Conservation (phyloP, 2,888 invertebrate species). For the Molorchus minor region DNA sequence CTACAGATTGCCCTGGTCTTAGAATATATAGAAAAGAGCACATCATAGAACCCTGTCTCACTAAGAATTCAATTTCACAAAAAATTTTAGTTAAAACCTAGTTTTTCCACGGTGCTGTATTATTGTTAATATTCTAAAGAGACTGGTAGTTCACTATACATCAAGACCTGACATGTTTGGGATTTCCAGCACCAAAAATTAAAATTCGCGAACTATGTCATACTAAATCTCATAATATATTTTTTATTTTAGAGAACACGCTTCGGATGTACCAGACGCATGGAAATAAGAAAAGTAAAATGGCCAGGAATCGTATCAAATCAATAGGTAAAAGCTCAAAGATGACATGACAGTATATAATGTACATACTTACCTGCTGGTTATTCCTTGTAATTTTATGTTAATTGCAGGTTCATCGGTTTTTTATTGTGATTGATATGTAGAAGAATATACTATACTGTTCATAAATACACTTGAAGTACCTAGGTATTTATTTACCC, state of each 20-base stretch:
- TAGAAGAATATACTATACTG: conserved; percentile 6
- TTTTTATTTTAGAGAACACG: conserved; percentile 25
- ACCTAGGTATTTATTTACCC: too few relatives aligned
- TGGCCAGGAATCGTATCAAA: conserved; percentile 20
- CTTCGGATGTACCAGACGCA: conserved; percentile 3
- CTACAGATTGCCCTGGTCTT: too few relatives aligned
- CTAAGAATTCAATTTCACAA: neutral
- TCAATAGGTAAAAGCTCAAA: conserved; percentile 30
- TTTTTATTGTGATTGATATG: conserved; percentile 39
- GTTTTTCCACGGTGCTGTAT: too few relatives aligned
- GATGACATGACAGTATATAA: neutral
- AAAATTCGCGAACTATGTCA: neutral
- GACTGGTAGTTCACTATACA: neutral
- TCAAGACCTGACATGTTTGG: neutral
- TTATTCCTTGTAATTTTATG: neutral
- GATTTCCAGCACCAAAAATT: neutral
- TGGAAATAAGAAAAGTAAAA: conserved; percentile 11
- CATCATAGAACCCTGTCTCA: neutral
- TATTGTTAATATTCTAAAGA: too few relatives aligned
- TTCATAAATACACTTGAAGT: too few relatives aligned
- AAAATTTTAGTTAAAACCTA: neutral
- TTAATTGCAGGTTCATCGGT: conserved; percentile 39
- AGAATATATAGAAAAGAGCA: too few relatives aligned
- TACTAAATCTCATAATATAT: neutral
- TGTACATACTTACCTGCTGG: neutral